phyloP scores from a whole-genome alignment of 2,888 invertebrate species.

The Thera obeliscata region DNA sequence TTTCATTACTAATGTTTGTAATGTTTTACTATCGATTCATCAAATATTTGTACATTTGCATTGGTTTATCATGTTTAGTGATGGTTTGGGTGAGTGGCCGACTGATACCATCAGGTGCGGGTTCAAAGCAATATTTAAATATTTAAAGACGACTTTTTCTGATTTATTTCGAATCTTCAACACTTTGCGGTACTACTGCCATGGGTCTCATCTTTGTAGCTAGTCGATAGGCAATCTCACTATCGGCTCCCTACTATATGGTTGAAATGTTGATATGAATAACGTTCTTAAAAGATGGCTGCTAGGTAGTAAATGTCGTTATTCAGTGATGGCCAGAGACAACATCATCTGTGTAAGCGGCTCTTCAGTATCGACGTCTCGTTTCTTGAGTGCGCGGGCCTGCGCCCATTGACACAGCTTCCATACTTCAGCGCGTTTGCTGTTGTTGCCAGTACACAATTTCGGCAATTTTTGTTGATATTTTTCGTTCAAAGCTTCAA shows the following conservation, averaged over 20 bases:
- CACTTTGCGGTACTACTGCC: too few species aligned
- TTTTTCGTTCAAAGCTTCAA: too few species aligned
- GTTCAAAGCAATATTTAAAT: too few species aligned
- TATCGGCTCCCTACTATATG: too few species aligned
- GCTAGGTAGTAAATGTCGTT: constrained; percentile 14
- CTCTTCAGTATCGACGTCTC: constrained; percentile 1
- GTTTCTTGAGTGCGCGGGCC: constrained; percentile 36
- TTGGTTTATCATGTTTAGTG: constrained; percentile 4
- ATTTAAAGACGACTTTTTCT: too few species aligned
- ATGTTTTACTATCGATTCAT: constrained; percentile 22
- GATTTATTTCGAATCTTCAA: too few species aligned
- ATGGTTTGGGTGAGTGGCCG: not conserved
- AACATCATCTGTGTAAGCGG: constrained; percentile 60
- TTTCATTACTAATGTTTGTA: constrained; percentile 25
- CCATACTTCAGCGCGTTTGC: constrained; percentile 86
- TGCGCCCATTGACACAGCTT: constrained; percentile 86
- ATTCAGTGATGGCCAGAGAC: constrained; percentile 62
- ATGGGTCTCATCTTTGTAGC: too few species aligned
- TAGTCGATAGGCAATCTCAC: too few species aligned
- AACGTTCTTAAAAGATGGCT: too few species aligned
- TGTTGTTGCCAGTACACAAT: constrained; percentile 67
- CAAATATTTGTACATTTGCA: constrained; percentile 15
- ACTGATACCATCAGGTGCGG: too few species aligned
- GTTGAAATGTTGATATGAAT: too few species aligned
- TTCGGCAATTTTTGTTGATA: too few species aligned